Conservation (phyloP, 2,113 vertebrate species). For the Marcusenius ussheri region DNA sequence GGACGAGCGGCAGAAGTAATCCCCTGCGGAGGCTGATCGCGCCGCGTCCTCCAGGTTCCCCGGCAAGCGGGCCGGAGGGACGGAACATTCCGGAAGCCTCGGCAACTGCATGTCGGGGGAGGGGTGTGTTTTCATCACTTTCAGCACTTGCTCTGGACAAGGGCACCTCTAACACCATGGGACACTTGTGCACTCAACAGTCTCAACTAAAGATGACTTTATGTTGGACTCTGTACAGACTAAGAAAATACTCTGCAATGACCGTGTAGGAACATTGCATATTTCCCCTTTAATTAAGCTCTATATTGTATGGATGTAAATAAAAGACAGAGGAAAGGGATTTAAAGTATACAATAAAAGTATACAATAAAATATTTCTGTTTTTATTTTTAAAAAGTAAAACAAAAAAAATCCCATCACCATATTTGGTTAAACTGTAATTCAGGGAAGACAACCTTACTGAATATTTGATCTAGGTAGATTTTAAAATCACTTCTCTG, state of each 20-base stretch:
- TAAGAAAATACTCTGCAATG: neutral
- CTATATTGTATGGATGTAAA: neutral
- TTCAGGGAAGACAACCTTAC: neutral
- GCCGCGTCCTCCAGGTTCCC: neutral
- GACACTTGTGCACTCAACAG: neutral
- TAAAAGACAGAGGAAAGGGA: neutral
- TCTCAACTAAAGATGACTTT: neutral
- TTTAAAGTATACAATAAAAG: neutral
- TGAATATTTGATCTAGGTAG: neutral
- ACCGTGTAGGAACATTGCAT: neutral
- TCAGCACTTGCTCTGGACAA: neutral
- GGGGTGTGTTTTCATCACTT: neutral
- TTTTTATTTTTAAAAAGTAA: neutral
- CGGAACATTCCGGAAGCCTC: neutral
- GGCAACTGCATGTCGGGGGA: neutral
- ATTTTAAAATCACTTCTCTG: neutral
- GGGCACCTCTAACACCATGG: neutral
- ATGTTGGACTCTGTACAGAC: neutral
- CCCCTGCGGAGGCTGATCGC: neutral
- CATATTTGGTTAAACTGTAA: conserved; percentile 3
- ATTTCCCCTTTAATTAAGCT: neutral
- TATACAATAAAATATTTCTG: neutral
- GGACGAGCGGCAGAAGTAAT: neutral
- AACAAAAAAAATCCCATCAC: neutral
- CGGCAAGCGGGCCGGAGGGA: neutral